These are phyloP conservation scores for Idaea dimidiata DNA, from an alignment of 2,888 invertebrate genomes.

Conservation along the genomic window DNA sequence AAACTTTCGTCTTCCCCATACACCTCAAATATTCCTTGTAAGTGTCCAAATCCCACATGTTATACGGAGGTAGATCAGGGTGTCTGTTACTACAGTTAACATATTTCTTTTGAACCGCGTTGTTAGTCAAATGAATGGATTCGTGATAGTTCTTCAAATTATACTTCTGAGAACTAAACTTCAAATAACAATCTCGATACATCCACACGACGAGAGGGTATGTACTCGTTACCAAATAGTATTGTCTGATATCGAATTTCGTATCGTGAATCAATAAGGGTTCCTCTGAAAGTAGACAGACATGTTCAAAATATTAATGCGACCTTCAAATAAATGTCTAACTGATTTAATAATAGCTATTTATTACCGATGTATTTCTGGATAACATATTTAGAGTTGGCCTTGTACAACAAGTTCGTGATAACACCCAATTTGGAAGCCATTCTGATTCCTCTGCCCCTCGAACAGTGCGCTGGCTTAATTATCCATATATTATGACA, in stretches of 20 bases:
- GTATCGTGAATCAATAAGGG: slow-evolving; percentile 91
- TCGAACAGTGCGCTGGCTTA: slow-evolving; percentile 90
- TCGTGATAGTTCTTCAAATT: slow-evolving; percentile 89
- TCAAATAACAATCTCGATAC: slow-evolving; percentile 90
- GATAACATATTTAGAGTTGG: slow-evolving; percentile 86
- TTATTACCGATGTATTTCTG: slow-evolving; percentile 94
- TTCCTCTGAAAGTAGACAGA: slow-evolving; percentile 80
- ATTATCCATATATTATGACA: slow-evolving; percentile 93
- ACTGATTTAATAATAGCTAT: background rate
- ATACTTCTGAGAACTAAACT: slow-evolving; percentile 93
- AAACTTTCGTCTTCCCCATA: slow-evolving; percentile 82
- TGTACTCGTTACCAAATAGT: slow-evolving; percentile 91
- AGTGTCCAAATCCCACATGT: slow-evolving; percentile 91
- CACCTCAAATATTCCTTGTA: slow-evolving; percentile 83
- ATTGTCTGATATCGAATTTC: slow-evolving; percentile 95
- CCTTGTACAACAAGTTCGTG: slow-evolving; percentile 80
- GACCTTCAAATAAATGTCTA: slow-evolving; percentile 5
- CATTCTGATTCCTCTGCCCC: slow-evolving; percentile 91
- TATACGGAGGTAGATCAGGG: slow-evolving; percentile 84
- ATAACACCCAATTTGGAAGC: slow-evolving; percentile 88
- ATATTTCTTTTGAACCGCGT: slow-evolving; percentile 91
- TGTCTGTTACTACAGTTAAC: slow-evolving; percentile 75
- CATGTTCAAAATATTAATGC: background rate
- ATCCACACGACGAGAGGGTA: slow-evolving; percentile 91
- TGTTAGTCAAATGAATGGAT: slow-evolving; percentile 93